A percentile compares a stretch with the other conserved stretches of the same genome.
Evolutionary conservation across 2,797 vertebrate genomes (phyloP).

Genomic region (Margarornis squamiger): DNA sequence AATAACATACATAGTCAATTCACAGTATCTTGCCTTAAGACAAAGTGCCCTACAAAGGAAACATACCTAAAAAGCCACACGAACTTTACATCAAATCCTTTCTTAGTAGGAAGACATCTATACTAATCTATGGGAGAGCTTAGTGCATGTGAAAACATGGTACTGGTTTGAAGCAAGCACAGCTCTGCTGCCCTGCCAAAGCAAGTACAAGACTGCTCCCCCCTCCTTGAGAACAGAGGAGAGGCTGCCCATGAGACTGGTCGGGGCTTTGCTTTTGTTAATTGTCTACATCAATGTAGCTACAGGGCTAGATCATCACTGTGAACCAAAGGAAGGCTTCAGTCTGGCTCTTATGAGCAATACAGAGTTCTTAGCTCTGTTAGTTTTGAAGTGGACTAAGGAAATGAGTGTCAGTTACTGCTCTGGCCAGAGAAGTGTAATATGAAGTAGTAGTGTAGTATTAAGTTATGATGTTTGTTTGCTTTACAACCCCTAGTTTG

Average conservation of each 20-base stretch:
- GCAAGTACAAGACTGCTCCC: neutral
- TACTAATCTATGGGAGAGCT: neutral
- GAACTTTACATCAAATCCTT: slow-evolving; percentile 16
- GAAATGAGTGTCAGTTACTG: neutral
- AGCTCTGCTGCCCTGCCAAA: neutral
- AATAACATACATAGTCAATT: neutral
- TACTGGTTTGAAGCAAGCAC: neutral
- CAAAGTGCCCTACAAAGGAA: slow-evolving; percentile 45
- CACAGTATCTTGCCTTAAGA: slow-evolving; percentile 54
- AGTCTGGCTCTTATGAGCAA: neutral
- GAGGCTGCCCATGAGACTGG: neutral
- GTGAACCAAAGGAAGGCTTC: neutral
- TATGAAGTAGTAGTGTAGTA: neutral
- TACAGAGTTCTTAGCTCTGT: neutral
- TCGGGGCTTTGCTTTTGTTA: neutral
- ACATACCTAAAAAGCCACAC: slow-evolving; percentile 1
- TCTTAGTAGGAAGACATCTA: neutral
- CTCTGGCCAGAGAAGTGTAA: neutral
- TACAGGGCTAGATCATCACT: neutral
- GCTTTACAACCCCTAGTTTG: slow-evolving; percentile 16
- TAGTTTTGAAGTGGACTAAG: neutral
- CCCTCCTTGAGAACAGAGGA: neutral
- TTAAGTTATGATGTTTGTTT: neutral
- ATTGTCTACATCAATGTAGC: neutral
- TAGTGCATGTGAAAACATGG: neutral